A percentile compares a stretch with the other conserved stretches of the same genome.
Conservation (phyloP, 92 coral and sea anemone species). For the Porites lobata region DNA sequence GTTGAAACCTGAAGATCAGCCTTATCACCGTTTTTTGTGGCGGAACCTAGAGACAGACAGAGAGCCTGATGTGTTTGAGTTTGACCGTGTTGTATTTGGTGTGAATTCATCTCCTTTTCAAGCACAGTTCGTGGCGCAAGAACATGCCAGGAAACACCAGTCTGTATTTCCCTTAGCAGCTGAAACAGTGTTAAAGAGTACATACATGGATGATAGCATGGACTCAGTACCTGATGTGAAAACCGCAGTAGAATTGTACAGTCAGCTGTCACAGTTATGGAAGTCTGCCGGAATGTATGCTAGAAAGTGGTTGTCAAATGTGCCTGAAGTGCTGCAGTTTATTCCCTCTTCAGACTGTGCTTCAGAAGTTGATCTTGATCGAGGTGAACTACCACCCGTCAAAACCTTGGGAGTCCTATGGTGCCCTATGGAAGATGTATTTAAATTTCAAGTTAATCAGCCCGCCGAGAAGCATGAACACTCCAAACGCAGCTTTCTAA, state of each 20-base stretch:
- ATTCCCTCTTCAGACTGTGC: conserved; percentile 67
- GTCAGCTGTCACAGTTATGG: conserved; percentile 48
- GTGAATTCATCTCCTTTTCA: conserved; percentile 55
- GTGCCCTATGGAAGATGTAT: background rate
- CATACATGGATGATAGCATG: conserved; percentile 78
- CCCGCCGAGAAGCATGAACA: too few species aligned
- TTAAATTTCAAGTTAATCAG: too few species aligned
- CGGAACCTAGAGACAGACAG: conserved; percentile 48
- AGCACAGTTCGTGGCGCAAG: conserved; percentile 71
- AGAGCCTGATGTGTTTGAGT: conserved; percentile 68
- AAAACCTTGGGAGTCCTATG: conserved; percentile 66
- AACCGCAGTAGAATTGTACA: conserved; percentile 50
- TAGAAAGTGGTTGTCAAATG: conserved; percentile 69
- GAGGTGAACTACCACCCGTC: conserved; percentile 60
- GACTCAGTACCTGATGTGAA: conserved; percentile 45
- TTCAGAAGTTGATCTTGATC: conserved; percentile 70
- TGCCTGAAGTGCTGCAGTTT: conserved; percentile 28
- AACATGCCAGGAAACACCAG: conserved; percentile 59
- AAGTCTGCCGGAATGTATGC: conserved; percentile 63
- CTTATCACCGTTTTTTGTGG: conserved; percentile 68
- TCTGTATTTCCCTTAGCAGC: conserved; percentile 51
- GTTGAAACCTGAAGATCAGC: conserved; percentile 63
- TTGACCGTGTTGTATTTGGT: conserved; percentile 71
- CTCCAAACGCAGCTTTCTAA: too few species aligned
- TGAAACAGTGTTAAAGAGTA: conserved; percentile 54